Evolutionary conservation across 2,888 invertebrate genomes (phyloP), one percentile per base, ranked within the genome.

Genomic region (Drosophila pseudotalamancana): DNA sequence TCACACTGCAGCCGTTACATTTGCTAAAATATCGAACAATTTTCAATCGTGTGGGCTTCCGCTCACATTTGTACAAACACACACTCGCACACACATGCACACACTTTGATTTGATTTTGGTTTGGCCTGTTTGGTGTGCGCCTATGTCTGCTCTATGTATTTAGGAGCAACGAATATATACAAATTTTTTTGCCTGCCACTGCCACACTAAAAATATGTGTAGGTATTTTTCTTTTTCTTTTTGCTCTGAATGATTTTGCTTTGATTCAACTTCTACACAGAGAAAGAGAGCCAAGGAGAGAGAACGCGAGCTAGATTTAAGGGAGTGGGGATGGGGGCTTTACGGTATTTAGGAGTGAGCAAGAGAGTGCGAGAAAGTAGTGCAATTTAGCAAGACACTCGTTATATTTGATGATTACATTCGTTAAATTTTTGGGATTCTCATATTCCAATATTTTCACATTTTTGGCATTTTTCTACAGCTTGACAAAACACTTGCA

Each of bases 91-190:
- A 54, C 27, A 34, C 49, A 31, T 23, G 55, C 54, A 64, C 21
- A 45, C 43, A 43, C 48, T 63, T 56, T 64, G 49, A 63, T 59
- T 64, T 71, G 25, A 43, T n/a, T 64, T 29, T 16, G 27, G 25
- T 45, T 48, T 56, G 48, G 72, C 50, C 61, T 34, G 57, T 21
- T n/a, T n/a, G 25, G 25, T 25, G 25, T 25, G 25, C 25, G 25
- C 27, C 27, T 27, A 16, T 46, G 63, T 39, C 27, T 55, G 46
- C 50, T 66, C 56, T 72, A 60, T 77, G 70, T 76, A 57, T 80
- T 84, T 80, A 74, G 83, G 76, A 82, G 70, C 80, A 82, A 85
- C 70, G 84, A 84, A 84, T 84, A 82, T 78, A 78, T 84, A 74
- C 75, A 80, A 77, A 77, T 77, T 77, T 79, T 71, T 59, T 72